Percentiles rank a stretch among this genome's conserved stretches.
Evolutionary conservation across 2,797 vertebrate genomes (phyloP).

Genomic region (Gambusia yucatana): DNA sequence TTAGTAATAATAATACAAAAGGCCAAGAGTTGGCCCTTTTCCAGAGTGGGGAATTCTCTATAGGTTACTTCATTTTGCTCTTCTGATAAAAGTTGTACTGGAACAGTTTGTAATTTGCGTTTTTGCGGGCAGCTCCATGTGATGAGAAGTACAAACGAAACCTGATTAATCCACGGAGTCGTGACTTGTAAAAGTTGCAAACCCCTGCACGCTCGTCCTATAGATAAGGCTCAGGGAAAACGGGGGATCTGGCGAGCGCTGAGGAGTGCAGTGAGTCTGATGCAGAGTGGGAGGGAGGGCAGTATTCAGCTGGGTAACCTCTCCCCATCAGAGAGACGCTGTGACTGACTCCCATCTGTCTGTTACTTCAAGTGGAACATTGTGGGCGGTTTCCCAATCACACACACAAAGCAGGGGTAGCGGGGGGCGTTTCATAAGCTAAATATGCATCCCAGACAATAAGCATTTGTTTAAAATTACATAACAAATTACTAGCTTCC

Average conservation of each 20-base stretch:
- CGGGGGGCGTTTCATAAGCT: constrained; percentile 51
- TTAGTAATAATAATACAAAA: too few relatives aligned
- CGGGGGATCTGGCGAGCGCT: constrained; percentile 59
- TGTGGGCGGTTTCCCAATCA: constrained; percentile 75
- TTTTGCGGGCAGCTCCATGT: not conserved
- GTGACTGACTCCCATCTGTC: constrained; percentile 78
- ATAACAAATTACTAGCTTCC: constrained; percentile 18
- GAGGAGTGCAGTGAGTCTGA: constrained; percentile 64
- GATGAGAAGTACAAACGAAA: not conserved
- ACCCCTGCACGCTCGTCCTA: constrained; percentile 20
- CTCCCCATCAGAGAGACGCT: constrained; percentile 68
- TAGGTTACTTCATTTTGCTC: not conserved
- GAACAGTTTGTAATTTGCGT: constrained; percentile 4
- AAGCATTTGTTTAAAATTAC: constrained; percentile 25
- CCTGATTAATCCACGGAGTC: not conserved
- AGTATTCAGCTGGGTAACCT: constrained; percentile 70
- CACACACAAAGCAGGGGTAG: constrained; percentile 66
- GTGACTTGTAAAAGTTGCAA: not conserved
- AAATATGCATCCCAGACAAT: constrained; percentile 56
- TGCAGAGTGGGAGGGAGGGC: constrained; percentile 75
- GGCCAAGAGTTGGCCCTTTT: not conserved
- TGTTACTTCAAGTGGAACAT: constrained; percentile 77
- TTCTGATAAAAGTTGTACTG: not conserved
- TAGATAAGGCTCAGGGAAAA: constrained; percentile 43
- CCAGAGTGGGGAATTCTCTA: not conserved